Conservation (phyloP, 2,797 vertebrate species). For the Potorous gilbertii region DNA sequence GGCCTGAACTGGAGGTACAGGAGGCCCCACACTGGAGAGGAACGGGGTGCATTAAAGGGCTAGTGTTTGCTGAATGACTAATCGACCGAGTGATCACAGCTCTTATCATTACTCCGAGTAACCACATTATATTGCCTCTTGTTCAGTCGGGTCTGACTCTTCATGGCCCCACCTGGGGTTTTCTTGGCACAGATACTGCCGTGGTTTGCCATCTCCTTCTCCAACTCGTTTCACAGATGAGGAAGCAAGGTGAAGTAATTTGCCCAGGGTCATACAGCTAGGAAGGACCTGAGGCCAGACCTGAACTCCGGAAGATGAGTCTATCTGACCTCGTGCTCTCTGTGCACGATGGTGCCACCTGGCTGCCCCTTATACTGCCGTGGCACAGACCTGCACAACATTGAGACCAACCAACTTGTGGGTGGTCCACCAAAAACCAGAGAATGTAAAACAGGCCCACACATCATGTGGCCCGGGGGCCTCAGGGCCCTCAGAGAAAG, state of each 20-base stretch:
- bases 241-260: background rate
- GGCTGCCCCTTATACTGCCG: background rate
- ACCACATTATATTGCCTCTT: background rate
- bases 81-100: background rate
- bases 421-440: too few species aligned
- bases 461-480: too few species aligned
- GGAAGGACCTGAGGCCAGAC: background rate
- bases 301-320: background rate
- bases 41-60: background rate
- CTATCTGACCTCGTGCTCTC: background rate
- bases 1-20: background rate
- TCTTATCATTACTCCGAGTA: background rate
- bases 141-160: background rate
- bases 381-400: too few species aligned
- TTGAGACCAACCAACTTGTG: too few species aligned
- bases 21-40: background rate
- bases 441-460: too few species aligned
- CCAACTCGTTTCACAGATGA: background rate
- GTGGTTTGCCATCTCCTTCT: background rate
- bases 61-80: background rate
- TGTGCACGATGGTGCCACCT: background rate
- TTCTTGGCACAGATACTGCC: background rate
- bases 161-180: background rate
- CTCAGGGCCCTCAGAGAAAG: too few species aligned
- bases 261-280: background rate